Conservation (phyloP, 2,888 invertebrate genomes). For the Aphidoletes aphidimyza region DNA sequence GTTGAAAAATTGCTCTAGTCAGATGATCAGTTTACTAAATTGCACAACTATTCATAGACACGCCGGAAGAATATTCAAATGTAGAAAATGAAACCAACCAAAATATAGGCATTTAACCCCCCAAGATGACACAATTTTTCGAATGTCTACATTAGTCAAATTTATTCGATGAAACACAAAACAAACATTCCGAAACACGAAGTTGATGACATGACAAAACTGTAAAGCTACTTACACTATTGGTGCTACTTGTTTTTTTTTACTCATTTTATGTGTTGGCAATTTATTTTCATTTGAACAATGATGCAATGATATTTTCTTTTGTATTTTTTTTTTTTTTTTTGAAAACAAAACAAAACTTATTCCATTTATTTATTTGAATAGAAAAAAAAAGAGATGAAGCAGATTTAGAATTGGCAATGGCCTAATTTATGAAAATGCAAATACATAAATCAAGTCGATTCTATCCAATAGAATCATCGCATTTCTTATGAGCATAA, state of each 20-base stretch:
- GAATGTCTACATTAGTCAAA: background rate
- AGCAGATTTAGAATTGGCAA: too few species aligned
- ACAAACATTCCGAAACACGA: background rate
- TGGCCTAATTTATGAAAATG: background rate
- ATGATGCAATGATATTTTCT: constrained; percentile 27
- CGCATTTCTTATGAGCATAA: constrained; percentile 37
- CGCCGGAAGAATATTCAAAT: background rate
- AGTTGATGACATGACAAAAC: background rate
- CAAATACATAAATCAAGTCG: background rate
- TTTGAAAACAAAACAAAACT: too few species aligned
- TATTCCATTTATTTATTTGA: background rate
- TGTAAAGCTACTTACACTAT: background rate
- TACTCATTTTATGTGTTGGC: background rate
- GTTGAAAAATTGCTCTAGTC: constrained; percentile 46
- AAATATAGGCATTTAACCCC: background rate
- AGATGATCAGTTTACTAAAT: constrained; percentile 1
- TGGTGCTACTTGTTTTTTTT: constrained; percentile 17
- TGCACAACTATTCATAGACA: background rate
- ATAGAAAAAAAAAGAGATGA: background rate
- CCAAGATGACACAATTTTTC: background rate
- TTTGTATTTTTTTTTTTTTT: constrained; percentile 20
- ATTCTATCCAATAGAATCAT: background rate
- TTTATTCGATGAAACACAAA: background rate
- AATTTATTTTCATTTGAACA: background rate
- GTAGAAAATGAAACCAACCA: background rate